A percentile compares a stretch with the other conserved stretches of the same genome.
These are phyloP conservation scores for Megalurothrips usitatus DNA, from an alignment of 2,888 invertebrate genomes.

Conservation along the genomic window DNA sequence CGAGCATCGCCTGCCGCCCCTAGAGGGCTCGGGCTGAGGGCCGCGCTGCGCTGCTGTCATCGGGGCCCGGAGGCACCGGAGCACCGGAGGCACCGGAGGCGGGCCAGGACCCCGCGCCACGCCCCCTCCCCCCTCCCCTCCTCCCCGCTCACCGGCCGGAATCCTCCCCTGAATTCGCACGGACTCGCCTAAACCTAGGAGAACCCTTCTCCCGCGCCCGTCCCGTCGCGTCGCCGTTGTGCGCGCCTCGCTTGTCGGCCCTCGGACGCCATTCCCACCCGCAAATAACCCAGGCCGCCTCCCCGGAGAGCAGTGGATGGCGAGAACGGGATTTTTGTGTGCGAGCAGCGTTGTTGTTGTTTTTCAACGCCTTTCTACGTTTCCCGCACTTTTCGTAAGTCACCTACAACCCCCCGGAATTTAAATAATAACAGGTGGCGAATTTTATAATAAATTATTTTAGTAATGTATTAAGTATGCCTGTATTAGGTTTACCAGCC, in stretches of 20 bases:
- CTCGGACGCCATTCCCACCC: slow-evolving; percentile 15
- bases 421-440: not conserved
- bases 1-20: not conserved
- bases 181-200: too few species aligned
- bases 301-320: not conserved
- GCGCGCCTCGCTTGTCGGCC: not conserved
- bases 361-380: not conserved
- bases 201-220: too few species aligned
- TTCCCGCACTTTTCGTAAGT: not conserved
- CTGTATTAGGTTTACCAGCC: too few species aligned
- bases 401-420: not conserved
- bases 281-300: not conserved
- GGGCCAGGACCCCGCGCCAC: too few species aligned
- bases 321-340: not conserved
- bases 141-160: too few species aligned
- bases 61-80: not conserved
- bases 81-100: not conserved
- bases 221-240: not conserved
- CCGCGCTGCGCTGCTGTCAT: not conserved
- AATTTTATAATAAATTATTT: too few species aligned
- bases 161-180: too few species aligned
- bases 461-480: too few species aligned
- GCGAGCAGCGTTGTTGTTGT: not conserved
- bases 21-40: not conserved
- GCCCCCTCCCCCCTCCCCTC: too few species aligned